phyloP scores from a whole-genome alignment of 2,888 invertebrate genomes.

The Schizaphis graminum region DNA sequence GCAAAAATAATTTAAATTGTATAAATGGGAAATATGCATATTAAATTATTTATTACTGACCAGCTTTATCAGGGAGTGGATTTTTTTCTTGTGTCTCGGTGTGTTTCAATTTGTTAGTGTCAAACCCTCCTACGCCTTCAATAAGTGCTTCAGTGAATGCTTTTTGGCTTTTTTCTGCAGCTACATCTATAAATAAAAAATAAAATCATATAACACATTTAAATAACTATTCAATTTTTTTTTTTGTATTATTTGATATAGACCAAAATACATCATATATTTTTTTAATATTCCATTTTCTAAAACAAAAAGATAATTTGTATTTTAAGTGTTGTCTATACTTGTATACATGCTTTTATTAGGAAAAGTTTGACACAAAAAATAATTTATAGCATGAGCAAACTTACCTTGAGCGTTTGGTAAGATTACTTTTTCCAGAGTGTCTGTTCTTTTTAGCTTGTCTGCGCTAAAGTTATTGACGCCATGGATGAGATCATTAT shows the following conservation, averaged over 20 bases:
- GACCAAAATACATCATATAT: not conserved
- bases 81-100: constrained; percentile 94
- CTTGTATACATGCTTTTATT: not conserved
- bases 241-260: constrained; percentile 36
- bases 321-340: not conserved
- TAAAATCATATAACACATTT: constrained; percentile 72
- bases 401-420: constrained; percentile 91
- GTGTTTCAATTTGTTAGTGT: constrained; percentile 86
- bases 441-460: constrained; percentile 89
- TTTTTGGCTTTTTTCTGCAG: constrained; percentile 85
- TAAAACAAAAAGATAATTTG: not conserved
- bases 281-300: not conserved
- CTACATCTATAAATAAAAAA: constrained; percentile 78
- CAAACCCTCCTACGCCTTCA: constrained; percentile 88
- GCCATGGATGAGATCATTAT: constrained; percentile 87
- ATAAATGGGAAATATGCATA: not conserved
- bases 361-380: not conserved
- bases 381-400: constrained; percentile 43
- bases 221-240: constrained; percentile 64
- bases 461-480: constrained; percentile 91
- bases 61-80: constrained; percentile 93
- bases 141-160: constrained; percentile 86
- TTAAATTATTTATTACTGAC: constrained; percentile 73
- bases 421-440: constrained; percentile 91
- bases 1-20: constrained; percentile 5